Base-by-base conservation (phyloP, 2,888 invertebrate genomes). In the Callimorpha dominula region DNA sequence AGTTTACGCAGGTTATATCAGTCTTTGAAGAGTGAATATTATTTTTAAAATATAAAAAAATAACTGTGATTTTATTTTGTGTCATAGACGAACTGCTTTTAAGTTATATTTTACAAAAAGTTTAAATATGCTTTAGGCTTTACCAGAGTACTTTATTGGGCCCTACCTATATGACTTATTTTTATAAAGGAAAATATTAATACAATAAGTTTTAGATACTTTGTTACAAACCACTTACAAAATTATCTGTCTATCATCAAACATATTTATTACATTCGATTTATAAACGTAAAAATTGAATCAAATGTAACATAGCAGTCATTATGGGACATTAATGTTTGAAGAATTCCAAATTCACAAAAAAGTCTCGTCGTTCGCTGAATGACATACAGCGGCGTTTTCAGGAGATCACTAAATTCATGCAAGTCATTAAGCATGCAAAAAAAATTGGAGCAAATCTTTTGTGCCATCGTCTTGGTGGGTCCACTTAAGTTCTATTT, bases 371-470 rank as follows among this genome's bases (percentile, higher is more conserved):
- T 52, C 40, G n/a, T 43, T 40, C 46, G 69, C 65, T 73, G 52
- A 73, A 60, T 66, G 63, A 60, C 64, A 71, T 65, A 68, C 70
- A 74, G 64, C 67, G 70, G 60, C 68, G n/a, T 64, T 68, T 71
- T 71, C 49, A 31, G 12, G 9, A 68, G 46, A 70, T 74, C 68
- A 68, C 72, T 49, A 64, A 67, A 71, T 74, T 75, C 76, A 74
- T 78, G 82, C 82, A 79, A 84, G 83, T 84, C 84, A 84, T 79
- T 73, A 11, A 50, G 43, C 66, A 71, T 68, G 67, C 75, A 84
- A 84, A 83, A 84, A 83, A 31, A 67, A 46, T 46, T 46, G 64
- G 40, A 71, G 74, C 76, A 71, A 65, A 65, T 78, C 79, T 78
- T 79, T 82, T 75, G 82, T 79, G 78, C 81, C 76, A 43, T 31